These are phyloP conservation scores for Chironomus tepperi DNA, from an alignment of 1,140 invertebrate species.

Conservation along the genomic window DNA sequence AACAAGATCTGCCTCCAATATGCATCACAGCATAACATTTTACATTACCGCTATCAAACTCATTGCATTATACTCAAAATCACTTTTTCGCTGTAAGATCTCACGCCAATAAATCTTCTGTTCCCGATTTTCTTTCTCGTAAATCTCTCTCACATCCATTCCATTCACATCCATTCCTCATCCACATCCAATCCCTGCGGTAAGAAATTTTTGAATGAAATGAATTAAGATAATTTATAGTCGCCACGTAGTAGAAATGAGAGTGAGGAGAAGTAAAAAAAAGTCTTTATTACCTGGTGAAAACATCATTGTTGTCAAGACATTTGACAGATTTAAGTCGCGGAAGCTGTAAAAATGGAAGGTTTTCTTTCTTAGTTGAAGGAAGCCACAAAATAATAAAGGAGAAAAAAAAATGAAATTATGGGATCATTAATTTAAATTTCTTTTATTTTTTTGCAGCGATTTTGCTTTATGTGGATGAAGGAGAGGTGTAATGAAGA, in stretches of 20 bases:
- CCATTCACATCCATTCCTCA: background rate
- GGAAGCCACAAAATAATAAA: background rate
- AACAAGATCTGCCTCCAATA: too few relatives aligned
- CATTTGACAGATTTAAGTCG: slow-evolving; percentile 3
- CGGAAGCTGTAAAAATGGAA: background rate
- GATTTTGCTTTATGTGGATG: background rate
- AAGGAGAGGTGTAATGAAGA: too few relatives aligned
- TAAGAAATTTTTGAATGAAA: background rate
- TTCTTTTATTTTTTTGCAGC: background rate
- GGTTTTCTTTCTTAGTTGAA: background rate
- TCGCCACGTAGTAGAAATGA: background rate
- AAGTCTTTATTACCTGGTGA: background rate
- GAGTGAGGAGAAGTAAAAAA: background rate
- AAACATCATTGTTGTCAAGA: slow-evolving; percentile 1
- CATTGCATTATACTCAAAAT: too few relatives aligned
- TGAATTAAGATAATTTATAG: slow-evolving; percentile 10
- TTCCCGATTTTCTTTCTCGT: too few relatives aligned
- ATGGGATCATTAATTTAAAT: slow-evolving; percentile 3
- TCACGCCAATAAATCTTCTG: too few relatives aligned
- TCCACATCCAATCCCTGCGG: background rate
- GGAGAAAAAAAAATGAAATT: background rate
- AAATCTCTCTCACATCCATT: too few relatives aligned
- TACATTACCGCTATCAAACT: too few relatives aligned
- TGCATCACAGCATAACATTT: too few relatives aligned
- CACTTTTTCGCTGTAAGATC: too few relatives aligned